A percentile compares a stretch with the other conserved stretches of the same genome.
These are phyloP conservation scores for Apocheima hispidaria DNA, from an alignment of 2,888 invertebrate species.

Conservation along the genomic window DNA sequence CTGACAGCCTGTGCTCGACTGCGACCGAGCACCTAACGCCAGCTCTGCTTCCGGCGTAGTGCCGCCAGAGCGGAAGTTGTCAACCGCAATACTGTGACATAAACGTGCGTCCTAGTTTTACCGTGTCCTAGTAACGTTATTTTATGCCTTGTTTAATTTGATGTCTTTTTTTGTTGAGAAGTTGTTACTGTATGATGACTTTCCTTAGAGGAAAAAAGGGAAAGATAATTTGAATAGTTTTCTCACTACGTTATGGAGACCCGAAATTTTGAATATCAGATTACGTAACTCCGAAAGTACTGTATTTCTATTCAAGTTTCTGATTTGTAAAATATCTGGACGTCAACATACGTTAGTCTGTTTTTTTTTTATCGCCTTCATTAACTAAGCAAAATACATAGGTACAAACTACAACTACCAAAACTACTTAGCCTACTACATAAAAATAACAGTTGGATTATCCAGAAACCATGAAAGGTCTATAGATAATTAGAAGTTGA, in stretches of 20 bases:
- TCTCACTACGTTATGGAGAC: neutral
- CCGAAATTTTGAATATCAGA: neutral
- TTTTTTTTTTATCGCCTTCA: too few relatives aligned
- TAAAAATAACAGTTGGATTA: too few relatives aligned
- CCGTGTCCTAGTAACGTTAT: conserved; percentile 39
- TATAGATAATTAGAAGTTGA: too few relatives aligned
- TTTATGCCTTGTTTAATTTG: conserved; percentile 42
- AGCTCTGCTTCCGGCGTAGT: conserved; percentile 37
- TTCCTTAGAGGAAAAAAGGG: neutral
- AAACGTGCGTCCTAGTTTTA: conserved; percentile 55
- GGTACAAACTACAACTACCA: too few relatives aligned
- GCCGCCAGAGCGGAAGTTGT: conserved; percentile 49
- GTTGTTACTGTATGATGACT: conserved; percentile 4
- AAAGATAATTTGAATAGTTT: neutral
- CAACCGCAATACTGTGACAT: conserved; percentile 48
- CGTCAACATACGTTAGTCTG: too few relatives aligned
- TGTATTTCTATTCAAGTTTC: too few relatives aligned
- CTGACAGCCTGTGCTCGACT: conserved; percentile 50
- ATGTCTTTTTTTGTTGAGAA: conserved; percentile 37
- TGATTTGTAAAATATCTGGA: too few relatives aligned
- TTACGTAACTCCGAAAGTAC: too few relatives aligned
- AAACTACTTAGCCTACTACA: too few relatives aligned
- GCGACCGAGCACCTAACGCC: conserved; percentile 39
- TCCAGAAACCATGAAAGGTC: too few relatives aligned
- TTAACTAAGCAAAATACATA: too few relatives aligned